phyloP scores from a whole-genome alignment of 1,140 invertebrate genomes.

The Gerris buenoi region DNA sequence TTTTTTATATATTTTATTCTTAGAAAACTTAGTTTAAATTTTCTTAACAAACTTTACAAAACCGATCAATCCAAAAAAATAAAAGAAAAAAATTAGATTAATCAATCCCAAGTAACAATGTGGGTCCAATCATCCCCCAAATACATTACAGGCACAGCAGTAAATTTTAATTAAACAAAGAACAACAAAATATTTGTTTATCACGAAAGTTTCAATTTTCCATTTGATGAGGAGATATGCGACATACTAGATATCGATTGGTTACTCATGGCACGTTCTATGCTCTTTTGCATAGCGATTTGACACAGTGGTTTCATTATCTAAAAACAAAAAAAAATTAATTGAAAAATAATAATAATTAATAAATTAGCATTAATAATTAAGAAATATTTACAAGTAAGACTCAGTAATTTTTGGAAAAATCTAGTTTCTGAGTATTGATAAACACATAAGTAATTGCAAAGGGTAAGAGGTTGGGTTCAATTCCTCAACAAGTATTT shows the following conservation, averaged over 20 bases:
- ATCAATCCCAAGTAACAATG: not conserved
- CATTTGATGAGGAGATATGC: constrained; percentile 35
- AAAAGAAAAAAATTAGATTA: not conserved
- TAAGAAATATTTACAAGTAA: not conserved
- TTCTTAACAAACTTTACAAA: not conserved
- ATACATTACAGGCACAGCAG: not conserved
- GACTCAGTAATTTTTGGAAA: not conserved
- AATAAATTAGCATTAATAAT: not conserved
- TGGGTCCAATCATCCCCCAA: not conserved
- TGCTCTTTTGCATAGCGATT: constrained; percentile 54
- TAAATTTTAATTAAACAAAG: not conserved
- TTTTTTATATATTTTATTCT: too few species aligned
- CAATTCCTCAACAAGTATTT: too few species aligned
- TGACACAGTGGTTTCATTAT: constrained; percentile 64
- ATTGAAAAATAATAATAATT: constrained; percentile 9
- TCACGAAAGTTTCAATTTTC: constrained; percentile 44
- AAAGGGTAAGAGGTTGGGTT: too few species aligned
- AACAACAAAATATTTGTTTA: constrained; percentile 14
- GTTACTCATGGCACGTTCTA: constrained; percentile 55
- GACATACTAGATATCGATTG: constrained; percentile 45
- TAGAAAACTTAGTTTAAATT: too few species aligned
- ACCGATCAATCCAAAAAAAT: not conserved
- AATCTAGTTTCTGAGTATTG: too few species aligned
- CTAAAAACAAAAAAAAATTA: constrained; percentile 36
- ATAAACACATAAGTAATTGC: too few species aligned